Evolutionary conservation across 1,140 invertebrate genomes (phyloP), one percentile per base, ranked within the genome.

Genomic region (Ips typographus): DNA sequence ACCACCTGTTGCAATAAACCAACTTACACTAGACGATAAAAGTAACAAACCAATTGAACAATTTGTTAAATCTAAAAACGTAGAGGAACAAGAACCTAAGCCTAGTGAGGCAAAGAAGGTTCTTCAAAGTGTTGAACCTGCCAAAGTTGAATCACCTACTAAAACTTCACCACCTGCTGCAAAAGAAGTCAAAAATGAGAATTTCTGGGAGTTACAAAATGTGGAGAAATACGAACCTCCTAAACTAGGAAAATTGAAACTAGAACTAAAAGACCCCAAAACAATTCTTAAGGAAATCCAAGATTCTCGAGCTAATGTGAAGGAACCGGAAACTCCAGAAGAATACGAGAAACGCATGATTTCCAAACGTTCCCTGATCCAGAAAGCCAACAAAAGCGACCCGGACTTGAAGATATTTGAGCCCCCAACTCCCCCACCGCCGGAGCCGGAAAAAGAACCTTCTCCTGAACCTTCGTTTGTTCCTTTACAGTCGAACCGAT

Each of bases 211-310:
- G n/a, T n/a, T 5, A 47, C 4, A 47, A 47, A 47, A 47, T n/a
- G 66, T 82, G 84, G 84, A 85, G 80, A 85, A 83, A 63, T 76
- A 84, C 68, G 83, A 84, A 51, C 63, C 78, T 80, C 83, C 75
- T 76, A 80, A 58, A 79, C 81, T 65, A 80, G 82, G 66, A 82
- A 80, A 58, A 44, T 56, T 66, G 39, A 75, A 71, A 41, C 37
- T 65, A 36, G 70, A 68, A 49, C 22, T 41, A 40, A 71, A 72
- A 37, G 62, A 65, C 36, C 68, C 61, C 40, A 72, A 41, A 64
- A 36, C 41, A 39, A 2, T 64, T 6, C 58, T 57, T 53, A 47
- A 61, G 56, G 68, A 71, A 53, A 49, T 63, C 40, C 68, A 64
- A 36, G 63, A 61, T 37, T 3, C 22, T 7, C 40, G 49, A 4